A percentile compares a stretch with the other conserved stretches of the same genome.
Evolutionary conservation across 2,113 vertebrate genomes (phyloP).

Genomic region (Strigops habroptila): DNA sequence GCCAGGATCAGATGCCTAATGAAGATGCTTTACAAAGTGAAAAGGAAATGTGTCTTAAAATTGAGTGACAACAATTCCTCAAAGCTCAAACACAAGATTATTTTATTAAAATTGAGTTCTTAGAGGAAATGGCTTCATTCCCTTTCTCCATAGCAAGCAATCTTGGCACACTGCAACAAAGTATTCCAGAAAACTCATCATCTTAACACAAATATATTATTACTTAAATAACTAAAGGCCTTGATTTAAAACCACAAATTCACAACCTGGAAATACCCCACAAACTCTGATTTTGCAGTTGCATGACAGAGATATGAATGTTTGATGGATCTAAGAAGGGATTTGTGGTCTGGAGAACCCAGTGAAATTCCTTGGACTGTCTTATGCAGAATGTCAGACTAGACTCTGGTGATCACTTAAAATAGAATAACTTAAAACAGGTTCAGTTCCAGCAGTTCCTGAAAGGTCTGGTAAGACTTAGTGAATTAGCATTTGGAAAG

Average conservation of each 20-base stretch:
- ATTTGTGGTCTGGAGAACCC: constrained; percentile 53
- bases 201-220: not conserved
- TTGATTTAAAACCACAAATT: constrained; percentile 19
- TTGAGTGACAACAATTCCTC: not conserved
- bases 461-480: constrained; percentile 48
- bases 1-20: not conserved
- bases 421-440: constrained; percentile 55
- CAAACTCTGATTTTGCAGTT: constrained; percentile 10
- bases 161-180: not conserved
- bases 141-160: not conserved
- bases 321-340: constrained; percentile 12
- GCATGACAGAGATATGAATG: constrained; percentile 18
- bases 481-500: constrained; percentile 25
- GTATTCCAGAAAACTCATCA: not conserved
- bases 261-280: constrained; percentile 9
- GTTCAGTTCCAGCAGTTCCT: constrained; percentile 51
- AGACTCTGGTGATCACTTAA: constrained; percentile 49
- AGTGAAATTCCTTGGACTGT: constrained; percentile 43
- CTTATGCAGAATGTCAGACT: constrained; percentile 22
- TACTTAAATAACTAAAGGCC: not conserved
- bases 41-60: not conserved
- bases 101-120: not conserved
- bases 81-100: not conserved
- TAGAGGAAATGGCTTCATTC: not conserved
- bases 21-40: not conserved